A percentile compares a stretch with the other conserved stretches of the same genome.
phyloP scores from a whole-genome alignment of 2,888 invertebrate species.

The Bedellia somnulentella region DNA sequence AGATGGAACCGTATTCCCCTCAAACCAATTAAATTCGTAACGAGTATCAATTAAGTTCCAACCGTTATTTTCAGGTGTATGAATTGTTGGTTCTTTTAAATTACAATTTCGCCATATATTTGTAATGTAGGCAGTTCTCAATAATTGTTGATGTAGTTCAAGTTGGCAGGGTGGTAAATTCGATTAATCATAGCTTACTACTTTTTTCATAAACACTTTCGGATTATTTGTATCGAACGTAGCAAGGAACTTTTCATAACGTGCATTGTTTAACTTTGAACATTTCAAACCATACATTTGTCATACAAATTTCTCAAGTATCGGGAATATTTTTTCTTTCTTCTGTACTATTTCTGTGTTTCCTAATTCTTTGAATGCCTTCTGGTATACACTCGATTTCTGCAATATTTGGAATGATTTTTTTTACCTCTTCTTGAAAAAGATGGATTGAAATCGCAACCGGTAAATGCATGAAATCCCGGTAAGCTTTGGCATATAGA shows the following conservation, averaged over 20 bases:
- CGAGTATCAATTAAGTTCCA: slow-evolving; percentile 8
- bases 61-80: slow-evolving; percentile 9
- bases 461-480: slow-evolving; percentile 3
- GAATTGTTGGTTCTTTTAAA: slow-evolving; percentile 6
- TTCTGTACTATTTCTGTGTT: slow-evolving; percentile 9
- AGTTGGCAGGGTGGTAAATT: slow-evolving; percentile 5
- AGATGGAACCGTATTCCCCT: slow-evolving; percentile 6
- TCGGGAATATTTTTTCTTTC: slow-evolving; percentile 5
- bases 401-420: not conserved
- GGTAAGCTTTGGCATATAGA: not conserved
- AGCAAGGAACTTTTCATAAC: slow-evolving; percentile 7
- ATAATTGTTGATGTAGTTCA: slow-evolving; percentile 7
- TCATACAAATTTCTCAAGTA: slow-evolving; percentile 7
- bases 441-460: slow-evolving; percentile 1
- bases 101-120: slow-evolving; percentile 8
- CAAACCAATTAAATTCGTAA: slow-evolving; percentile 7
- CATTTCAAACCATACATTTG: slow-evolving; percentile 6
- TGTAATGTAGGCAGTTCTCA: slow-evolving; percentile 7
- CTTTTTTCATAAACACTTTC: slow-evolving; percentile 7
- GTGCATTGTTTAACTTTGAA: slow-evolving; percentile 4
- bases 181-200: slow-evolving; percentile 5
- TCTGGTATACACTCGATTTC: not conserved
- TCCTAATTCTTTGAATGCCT: not conserved
- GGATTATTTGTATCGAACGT: slow-evolving; percentile 5
- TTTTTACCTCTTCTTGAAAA: slow-evolving; percentile 1